A percentile compares a stretch with the other conserved stretches of the same genome.
phyloP scores from a whole-genome alignment of 1,140 invertebrate genomes.

The Halictus rubicundus region DNA sequence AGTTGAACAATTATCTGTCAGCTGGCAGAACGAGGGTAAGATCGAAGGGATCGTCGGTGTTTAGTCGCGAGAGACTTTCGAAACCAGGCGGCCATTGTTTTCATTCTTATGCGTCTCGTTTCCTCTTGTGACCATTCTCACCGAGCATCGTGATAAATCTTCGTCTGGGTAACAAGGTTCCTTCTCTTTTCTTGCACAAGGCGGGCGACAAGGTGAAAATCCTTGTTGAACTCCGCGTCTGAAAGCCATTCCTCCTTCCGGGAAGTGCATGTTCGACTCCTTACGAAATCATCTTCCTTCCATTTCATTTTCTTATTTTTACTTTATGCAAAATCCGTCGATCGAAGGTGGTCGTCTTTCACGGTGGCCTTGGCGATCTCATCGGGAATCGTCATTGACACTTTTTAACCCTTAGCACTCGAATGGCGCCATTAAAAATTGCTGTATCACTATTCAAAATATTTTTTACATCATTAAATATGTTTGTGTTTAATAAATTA shows the following conservation, averaged over 20 bases:
- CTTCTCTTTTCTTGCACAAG: constrained; percentile 50
- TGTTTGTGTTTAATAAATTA: no score
- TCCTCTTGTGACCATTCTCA: constrained; percentile 78
- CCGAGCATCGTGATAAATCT: constrained; percentile 63
- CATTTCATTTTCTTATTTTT: not conserved
- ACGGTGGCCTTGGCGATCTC: not conserved
- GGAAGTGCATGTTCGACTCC: constrained; percentile 28
- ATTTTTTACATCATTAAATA: no score
- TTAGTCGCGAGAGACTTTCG: constrained; percentile 54
- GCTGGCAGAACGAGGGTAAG: constrained; percentile 37
- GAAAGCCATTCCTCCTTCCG: constrained; percentile 37
- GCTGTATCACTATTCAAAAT: no score
- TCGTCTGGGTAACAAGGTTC: constrained; percentile 44
- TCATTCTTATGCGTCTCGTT: constrained; percentile 63
- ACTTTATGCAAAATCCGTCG: not conserved
- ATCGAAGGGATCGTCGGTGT: not conserved
- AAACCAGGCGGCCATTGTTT: constrained; percentile 55
- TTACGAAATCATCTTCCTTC: constrained; percentile 13
- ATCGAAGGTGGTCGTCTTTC: not conserved
- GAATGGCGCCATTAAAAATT: no score
- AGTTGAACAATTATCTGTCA: constrained; percentile 30
- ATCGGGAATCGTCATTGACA: not conserved
- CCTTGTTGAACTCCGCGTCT: constrained; percentile 31
- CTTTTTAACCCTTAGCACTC: no score
- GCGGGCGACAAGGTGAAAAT: constrained; percentile 45